A percentile compares a stretch with the other conserved stretches of the same genome.
These are phyloP conservation scores for Carabus problematicus DNA, from an alignment of 2,888 invertebrate genomes.

Conservation along the genomic window DNA sequence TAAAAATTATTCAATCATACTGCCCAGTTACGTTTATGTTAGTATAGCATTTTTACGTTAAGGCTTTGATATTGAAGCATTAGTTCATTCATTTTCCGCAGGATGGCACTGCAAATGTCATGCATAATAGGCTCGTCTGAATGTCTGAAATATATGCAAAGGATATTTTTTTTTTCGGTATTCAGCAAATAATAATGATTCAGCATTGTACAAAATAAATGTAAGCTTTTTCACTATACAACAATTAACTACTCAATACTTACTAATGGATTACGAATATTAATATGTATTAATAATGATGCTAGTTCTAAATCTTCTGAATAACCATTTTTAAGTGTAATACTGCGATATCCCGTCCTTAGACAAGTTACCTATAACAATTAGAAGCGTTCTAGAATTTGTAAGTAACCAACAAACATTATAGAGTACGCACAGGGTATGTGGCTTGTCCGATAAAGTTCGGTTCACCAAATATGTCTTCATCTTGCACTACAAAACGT, in stretches of 20 bases:
- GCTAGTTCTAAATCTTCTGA: conserved; percentile 94
- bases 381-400: conserved; percentile 3
- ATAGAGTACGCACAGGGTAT: conserved; percentile 72
- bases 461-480: conserved; percentile 96
- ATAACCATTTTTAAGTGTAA: conserved; percentile 86
- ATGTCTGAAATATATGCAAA: neutral
- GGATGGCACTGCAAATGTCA: neutral
- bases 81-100: neutral
- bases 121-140: neutral
- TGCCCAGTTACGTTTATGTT: neutral
- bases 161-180: neutral
- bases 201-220: conserved; percentile 13
- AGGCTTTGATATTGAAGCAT: neutral
- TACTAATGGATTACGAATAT: conserved; percentile 63
- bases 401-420: conserved; percentile 23
- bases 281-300: conserved; percentile 83
- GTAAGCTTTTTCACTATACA: conserved; percentile 14
- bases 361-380: conserved; percentile 70
- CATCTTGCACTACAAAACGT: conserved; percentile 90
- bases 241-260: conserved; percentile 42
- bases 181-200: conserved; percentile 2
- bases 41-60: neutral
- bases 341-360: conserved; percentile 87
- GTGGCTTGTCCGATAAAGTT: conserved; percentile 97
- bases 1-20: neutral